Evolutionary conservation across 2,888 invertebrate genomes (phyloP).

Genomic region (Drosophila koepferae): DNA sequence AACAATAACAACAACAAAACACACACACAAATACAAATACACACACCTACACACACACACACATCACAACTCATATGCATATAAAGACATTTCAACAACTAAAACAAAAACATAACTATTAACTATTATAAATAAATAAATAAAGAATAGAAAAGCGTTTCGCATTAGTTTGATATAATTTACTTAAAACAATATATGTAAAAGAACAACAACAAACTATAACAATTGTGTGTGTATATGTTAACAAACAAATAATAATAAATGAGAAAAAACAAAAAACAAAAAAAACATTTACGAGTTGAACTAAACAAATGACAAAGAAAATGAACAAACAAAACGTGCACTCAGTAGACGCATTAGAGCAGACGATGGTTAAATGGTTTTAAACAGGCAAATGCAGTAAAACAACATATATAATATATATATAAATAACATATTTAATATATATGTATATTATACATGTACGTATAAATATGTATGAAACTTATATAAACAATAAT

Average conservation of each 20-base stretch:
- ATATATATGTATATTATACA: conserved; percentile 43
- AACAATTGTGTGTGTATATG: conserved; percentile 63
- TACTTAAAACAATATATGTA: conserved; percentile 13
- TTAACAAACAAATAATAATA: conserved; percentile 30
- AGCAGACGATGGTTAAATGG: conserved; percentile 19
- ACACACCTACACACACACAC: conserved; percentile 38
- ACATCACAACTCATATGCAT: conserved; percentile 66
- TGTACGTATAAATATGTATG: conserved; percentile 70
- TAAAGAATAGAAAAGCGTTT: conserved; percentile 57
- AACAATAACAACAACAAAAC: conserved; percentile 11
- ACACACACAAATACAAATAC: conserved; percentile 29
- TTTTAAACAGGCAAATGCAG: conserved; percentile 11
- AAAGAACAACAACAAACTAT: conserved; percentile 27
- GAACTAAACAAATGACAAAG: conserved; percentile 37
- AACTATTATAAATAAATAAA: conserved; percentile 34
- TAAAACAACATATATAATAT: conserved; percentile 13
- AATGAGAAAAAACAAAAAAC: not conserved
- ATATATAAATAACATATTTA: conserved; percentile 55
- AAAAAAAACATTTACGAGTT: conserved; percentile 40
- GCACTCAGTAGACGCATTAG: conserved; percentile 44
- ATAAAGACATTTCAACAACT: conserved; percentile 61
- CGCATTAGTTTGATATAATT: conserved; percentile 34
- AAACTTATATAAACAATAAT: conserved; percentile 83
- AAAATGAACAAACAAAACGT: conserved; percentile 33
- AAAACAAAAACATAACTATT: conserved; percentile 46